A percentile compares a stretch with the other conserved stretches of the same genome.
Evolutionary conservation across 1,140 invertebrate genomes (phyloP).

Genomic region (Metaphire vulgaris): DNA sequence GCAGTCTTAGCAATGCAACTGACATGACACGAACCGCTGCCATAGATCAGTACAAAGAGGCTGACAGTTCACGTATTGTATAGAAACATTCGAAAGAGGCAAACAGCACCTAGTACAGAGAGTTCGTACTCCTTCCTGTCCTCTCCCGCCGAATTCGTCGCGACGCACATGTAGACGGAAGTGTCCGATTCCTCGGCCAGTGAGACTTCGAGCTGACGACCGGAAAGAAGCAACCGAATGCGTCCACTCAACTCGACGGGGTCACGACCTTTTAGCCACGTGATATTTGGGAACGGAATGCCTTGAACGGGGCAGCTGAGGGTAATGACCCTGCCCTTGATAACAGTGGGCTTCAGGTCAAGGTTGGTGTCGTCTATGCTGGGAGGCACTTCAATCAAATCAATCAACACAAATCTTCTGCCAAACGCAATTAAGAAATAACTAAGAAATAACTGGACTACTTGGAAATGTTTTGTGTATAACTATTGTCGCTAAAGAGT

Average conservation of each 20-base stretch:
- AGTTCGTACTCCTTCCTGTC: slow-evolving; percentile 45
- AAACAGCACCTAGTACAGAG: slow-evolving; percentile 48
- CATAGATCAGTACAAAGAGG: too few species aligned
- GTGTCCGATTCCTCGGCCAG: slow-evolving; percentile 47
- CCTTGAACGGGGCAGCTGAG: slow-evolving; percentile 45
- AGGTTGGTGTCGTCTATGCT: slow-evolving; percentile 37
- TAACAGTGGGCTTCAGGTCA: slow-evolving; percentile 38
- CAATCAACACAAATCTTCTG: too few species aligned
- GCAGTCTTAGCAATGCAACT: too few species aligned
- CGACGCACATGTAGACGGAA: slow-evolving; percentile 54
- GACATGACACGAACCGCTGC: too few species aligned
- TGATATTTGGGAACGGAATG: slow-evolving; percentile 44
- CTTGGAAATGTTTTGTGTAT: too few species aligned
- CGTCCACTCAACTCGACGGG: slow-evolving; percentile 23
- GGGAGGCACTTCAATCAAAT: slow-evolving; percentile 51
- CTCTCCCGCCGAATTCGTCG: slow-evolving; percentile 51
- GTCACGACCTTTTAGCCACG: slow-evolving; percentile 46
- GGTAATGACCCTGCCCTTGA: slow-evolving; percentile 35
- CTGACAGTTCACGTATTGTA: too few species aligned
- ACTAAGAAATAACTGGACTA: too few species aligned
- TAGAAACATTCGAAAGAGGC: too few species aligned
- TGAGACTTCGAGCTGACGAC: slow-evolving; percentile 44
- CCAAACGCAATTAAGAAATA: too few species aligned
- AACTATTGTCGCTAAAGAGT: too few species aligned
- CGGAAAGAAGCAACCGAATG: slow-evolving; percentile 33